Base-by-base conservation (phyloP, 1,140 invertebrate species). In the Episyrphus balteatus region DNA sequence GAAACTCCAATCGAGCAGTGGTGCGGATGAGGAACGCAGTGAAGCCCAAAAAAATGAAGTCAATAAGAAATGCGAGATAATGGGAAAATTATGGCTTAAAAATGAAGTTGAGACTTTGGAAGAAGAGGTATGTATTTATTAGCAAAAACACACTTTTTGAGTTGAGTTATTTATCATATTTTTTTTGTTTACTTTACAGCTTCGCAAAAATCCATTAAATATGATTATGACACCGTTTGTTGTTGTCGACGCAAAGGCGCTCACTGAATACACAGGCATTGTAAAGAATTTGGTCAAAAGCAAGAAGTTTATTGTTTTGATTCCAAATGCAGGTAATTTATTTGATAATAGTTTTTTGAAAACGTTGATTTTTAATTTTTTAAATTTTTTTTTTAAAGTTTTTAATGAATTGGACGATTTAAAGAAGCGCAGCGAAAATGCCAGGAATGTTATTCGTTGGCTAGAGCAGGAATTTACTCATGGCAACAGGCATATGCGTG, bases 371-470 rank as follows among this genome's bases (percentile, higher is more conserved):
- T 18, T 21, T 6, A 14, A 26, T 45, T 15, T 34, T 26, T 26
- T 26, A 26, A 26, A 26, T 26, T 26, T 64, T 93, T 90, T 93
- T 37, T 78, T 94, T 44, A 87, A 86, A 93, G 90, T 93, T 37
- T 78, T 94, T 44, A 87, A 86, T 53, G 82, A 83, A 40, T 70
- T 94, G 58, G 90, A 94, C 62, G 81, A 87, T 47, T 65, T 90
- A 43, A 94, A 95, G 70, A 83, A 80, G 52, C 82, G 78, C 59
- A 83, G 76, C 52, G 75, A 77, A 46, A 76, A 81, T 52, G 90
- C 89, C 1, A 75, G 91, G 42, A 88, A 92, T 62, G 88, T 86
- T 2, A 94, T 92, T 43, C 82, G 91, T 51, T 94, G 91, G 90
- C 69, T 96, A 42, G 91, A 94, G 67, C 68, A 75, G 18, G 88